Conservation (phyloP, 2,113 vertebrate species). For the Megaptera novaeangliae region DNA sequence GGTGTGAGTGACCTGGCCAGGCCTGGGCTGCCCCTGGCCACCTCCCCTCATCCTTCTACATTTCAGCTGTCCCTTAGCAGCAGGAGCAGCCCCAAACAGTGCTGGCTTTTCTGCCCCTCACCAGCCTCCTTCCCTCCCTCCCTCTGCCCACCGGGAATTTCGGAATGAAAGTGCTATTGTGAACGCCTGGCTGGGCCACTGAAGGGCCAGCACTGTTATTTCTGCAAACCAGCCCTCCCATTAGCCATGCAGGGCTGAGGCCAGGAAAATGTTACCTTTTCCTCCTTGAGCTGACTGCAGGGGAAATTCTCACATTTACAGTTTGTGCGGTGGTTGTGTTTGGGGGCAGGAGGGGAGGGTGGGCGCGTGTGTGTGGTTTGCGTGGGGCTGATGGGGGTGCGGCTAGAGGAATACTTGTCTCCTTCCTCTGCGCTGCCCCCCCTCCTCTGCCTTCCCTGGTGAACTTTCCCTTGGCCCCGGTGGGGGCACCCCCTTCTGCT, state of each 20-base stretch:
- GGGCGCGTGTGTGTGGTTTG: constrained; percentile 62
- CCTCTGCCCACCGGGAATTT: constrained; percentile 18
- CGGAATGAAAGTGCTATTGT: constrained; percentile 79
- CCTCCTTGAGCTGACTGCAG: constrained; percentile 84
- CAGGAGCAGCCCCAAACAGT: neutral
- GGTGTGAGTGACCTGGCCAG: neutral
- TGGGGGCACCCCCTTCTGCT: neutral
- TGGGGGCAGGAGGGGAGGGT: constrained; percentile 56
- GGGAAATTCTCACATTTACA: constrained; percentile 88
- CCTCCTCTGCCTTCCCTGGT: neutral
- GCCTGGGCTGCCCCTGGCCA: neutral
- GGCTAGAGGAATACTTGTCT: neutral
- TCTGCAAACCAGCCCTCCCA: constrained; percentile 82
- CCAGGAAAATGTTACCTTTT: constrained; percentile 90
- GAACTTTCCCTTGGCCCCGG: neutral
- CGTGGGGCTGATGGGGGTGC: neutral
- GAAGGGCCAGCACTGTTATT: constrained; percentile 86
- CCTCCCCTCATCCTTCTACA: neutral
- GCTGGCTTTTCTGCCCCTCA: constrained; percentile 12
- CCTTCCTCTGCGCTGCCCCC: neutral
- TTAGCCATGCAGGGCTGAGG: constrained; percentile 82
- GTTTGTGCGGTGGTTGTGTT: constrained; percentile 77
- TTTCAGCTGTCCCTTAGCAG: neutral
- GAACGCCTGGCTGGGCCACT: constrained; percentile 66
- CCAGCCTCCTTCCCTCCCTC: constrained; percentile 16